These are phyloP conservation scores for Drosophila ironensis DNA, from an alignment of 1,140 invertebrate genomes.

Conservation along the genomic window DNA sequence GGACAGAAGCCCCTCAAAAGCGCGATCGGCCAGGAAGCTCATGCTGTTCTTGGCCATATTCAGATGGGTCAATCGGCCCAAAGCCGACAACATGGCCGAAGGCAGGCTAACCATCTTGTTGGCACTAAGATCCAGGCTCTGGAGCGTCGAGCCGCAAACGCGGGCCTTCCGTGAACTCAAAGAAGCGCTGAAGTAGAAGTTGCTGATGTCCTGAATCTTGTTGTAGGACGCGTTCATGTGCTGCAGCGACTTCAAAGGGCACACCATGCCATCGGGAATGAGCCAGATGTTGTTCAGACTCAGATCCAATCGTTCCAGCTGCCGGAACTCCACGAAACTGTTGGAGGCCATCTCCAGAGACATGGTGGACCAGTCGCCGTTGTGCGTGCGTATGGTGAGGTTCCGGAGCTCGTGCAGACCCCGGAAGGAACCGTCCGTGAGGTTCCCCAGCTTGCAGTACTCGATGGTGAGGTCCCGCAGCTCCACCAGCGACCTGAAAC, in stretches of 20 bases:
- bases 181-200: conserved; percentile 88
- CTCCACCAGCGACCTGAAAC: conserved; percentile 91
- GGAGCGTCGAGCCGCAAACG: conserved; percentile 87
- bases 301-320: conserved; percentile 91
- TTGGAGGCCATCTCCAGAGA: conserved; percentile 89
- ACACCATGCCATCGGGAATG: conserved; percentile 91
- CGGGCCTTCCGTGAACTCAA: conserved; percentile 84
- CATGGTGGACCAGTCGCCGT: conserved; percentile 94
- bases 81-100: conserved; percentile 88
- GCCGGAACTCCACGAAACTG: conserved; percentile 88
- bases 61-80: conserved; percentile 86
- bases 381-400: conserved; percentile 93
- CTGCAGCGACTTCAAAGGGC: conserved; percentile 89
- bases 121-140: conserved; percentile 90
- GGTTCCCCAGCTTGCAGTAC: conserved; percentile 94
- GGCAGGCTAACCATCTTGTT: conserved; percentile 92
- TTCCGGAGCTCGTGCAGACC: conserved; percentile 91
- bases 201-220: conserved; percentile 89
- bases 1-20: conserved; percentile 90
- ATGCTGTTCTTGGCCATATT: conserved; percentile 88
- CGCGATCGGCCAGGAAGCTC: conserved; percentile 90
- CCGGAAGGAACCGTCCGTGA: conserved; percentile 92
- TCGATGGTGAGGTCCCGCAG: conserved; percentile 92
- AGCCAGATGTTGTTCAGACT: conserved; percentile 94
- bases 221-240: conserved; percentile 92